Base-by-base conservation (phyloP, 35 echinoderm and acorn worm species). In the Ophioderma brevispina region DNA sequence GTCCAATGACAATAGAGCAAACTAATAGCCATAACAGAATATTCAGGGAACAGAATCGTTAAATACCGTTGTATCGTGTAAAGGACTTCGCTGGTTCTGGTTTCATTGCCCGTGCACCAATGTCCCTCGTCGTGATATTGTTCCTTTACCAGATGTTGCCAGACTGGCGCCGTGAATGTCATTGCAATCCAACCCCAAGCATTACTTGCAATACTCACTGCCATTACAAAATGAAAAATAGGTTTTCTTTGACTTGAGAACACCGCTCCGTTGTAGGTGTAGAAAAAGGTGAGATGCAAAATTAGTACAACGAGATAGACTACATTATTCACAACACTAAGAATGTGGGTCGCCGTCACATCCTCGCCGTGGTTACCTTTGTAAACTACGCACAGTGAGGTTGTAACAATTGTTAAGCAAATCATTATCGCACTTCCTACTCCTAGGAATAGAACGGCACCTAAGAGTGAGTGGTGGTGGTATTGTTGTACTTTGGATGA, bases 1-100 rank as follows among this genome's bases (percentile, higher is more conserved):
- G 28, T 70, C 59, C 59, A 70, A 70, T 70, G 59, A 70, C 59
- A 70, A 25, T 70, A 70, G 59, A 70, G 59, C 28, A 70, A 70
- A 2, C 59, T 25, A 15, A 70, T 70, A 8, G 59, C 59, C 28
- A 70, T 70, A 4, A 70, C 23, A 25, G 59, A 70, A 25, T 25
- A 70, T 30, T 70, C 59, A 15, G 59, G 59, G n/a, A 70, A 70
- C 5, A 70, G n/a, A 2, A 70, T 70, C 17, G 59, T 25, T 2
- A 70, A 70, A 25, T 70, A 70, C n/a, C 59, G 59, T 30, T 70
- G 59, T 70, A 70, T 70, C n/a, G 10, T 70, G 59, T 18, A 2
- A 4, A 70, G 28, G n/a, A 70, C 15, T 25, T 25, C 2, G 10
- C 10, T 70, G 10, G 59, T 15, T 25, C n/a, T 1, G 2, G 15